A percentile compares a stretch with the other conserved stretches of the same genome.
These are phyloP conservation scores for Neosalanx taihuensis DNA, from an alignment of 2,797 vertebrate genomes.

Conservation along the genomic window DNA sequence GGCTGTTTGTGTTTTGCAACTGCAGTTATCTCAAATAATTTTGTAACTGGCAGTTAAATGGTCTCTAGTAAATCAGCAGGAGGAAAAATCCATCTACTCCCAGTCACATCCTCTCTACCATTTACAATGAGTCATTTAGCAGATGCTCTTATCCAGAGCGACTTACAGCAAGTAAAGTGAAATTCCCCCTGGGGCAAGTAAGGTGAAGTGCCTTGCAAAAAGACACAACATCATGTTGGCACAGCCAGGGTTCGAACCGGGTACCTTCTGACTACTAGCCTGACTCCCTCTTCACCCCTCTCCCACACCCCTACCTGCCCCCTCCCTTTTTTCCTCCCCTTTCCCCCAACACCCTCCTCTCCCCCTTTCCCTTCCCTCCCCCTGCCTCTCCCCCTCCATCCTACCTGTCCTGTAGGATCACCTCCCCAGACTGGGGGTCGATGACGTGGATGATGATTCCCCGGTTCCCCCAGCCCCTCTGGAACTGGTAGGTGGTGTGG, in stretches of 20 bases:
- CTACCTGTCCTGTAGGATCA: constrained; percentile 83
- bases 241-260: too few relatives aligned
- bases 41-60: background rate
- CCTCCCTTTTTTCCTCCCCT: background rate
- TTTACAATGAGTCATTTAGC: too few relatives aligned
- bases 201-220: too few relatives aligned
- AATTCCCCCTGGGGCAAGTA: too few relatives aligned
- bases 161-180: too few relatives aligned
- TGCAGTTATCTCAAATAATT: constrained; percentile 22
- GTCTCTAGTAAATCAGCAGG: background rate
- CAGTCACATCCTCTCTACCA: background rate
- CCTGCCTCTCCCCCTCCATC: background rate
- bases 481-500: constrained; percentile 85
- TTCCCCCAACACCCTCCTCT: background rate
- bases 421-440: constrained; percentile 78
- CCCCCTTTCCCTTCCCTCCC: too few relatives aligned
- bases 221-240: too few relatives aligned
- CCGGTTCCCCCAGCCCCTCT: constrained; percentile 91
- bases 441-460: constrained; percentile 90
- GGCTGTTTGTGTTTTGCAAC: constrained; percentile 23
- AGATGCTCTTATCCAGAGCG: too few relatives aligned
- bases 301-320: background rate
- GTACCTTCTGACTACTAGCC: too few relatives aligned
- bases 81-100: background rate
- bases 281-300: too few relatives aligned